Percentiles rank a stretch among this genome's conserved stretches.
These are phyloP conservation scores for Apolygus lucorum DNA, from an alignment of 1,140 invertebrate species.

Conservation along the genomic window DNA sequence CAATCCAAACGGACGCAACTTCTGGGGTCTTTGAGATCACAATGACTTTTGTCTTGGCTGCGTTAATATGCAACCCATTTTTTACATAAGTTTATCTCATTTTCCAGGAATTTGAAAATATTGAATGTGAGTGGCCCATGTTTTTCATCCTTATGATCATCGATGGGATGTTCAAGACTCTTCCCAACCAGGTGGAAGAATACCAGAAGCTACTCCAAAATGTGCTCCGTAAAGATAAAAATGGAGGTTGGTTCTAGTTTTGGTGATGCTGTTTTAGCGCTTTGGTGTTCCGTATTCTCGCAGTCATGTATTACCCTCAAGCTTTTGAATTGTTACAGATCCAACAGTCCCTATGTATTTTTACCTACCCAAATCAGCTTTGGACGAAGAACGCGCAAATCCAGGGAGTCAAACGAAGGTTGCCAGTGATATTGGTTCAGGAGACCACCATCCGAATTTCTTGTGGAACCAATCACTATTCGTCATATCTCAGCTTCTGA, in stretches of 20 bases:
- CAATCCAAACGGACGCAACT: too few species aligned
- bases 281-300: too few species aligned
- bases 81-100: conserved; percentile 14
- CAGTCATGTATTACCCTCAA: too few species aligned
- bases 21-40: too few species aligned
- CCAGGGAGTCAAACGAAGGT: conserved; percentile 59
- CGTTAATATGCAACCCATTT: too few species aligned
- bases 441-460: conserved; percentile 46
- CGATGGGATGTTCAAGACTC: conserved; percentile 80
- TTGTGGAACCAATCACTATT: conserved; percentile 69
- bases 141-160: conserved; percentile 95
- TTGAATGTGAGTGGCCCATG: conserved; percentile 97
- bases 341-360: conserved; percentile 81
- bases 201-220: conserved; percentile 78
- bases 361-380: conserved; percentile 71
- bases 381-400: conserved; percentile 63
- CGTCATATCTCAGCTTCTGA: conserved; percentile 84
- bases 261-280: not conserved
- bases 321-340: conserved; percentile 46
- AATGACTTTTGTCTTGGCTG: too few species aligned
- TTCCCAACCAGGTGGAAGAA: conserved; percentile 85
- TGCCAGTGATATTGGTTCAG: conserved; percentile 48
- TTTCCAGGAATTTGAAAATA: conserved; percentile 80
- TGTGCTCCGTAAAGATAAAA: conserved; percentile 62
- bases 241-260: conserved; percentile 53